phyloP scores from a whole-genome alignment of 2,797 vertebrate genomes.

The Aplochiton taeniatus region DNA sequence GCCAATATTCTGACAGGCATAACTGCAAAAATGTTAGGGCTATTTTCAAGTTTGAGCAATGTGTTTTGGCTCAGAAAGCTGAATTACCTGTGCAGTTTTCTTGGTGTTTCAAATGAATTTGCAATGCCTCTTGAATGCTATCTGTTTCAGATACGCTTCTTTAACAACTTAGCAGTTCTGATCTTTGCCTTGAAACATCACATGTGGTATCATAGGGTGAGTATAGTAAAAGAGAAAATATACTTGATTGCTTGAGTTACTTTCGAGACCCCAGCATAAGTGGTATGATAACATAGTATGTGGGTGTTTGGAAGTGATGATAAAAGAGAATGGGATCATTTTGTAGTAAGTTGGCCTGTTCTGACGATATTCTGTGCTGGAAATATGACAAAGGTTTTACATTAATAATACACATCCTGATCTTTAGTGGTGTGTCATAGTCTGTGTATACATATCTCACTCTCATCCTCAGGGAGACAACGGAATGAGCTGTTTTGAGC shows the following conservation, averaged over 20 bases:
- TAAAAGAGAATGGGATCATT: not conserved
- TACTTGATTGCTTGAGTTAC: not conserved
- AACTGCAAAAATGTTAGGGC: not conserved
- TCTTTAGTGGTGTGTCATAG: no score
- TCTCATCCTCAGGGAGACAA: no score
- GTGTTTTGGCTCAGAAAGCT: not conserved
- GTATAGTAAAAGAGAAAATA: slow-evolving; percentile 38
- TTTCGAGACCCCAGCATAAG: not conserved
- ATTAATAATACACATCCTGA: no score
- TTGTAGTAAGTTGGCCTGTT: not conserved
- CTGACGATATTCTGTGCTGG: no score
- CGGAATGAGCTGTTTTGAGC: no score
- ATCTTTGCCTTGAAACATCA: slow-evolving; percentile 85
- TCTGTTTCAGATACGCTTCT: slow-evolving; percentile 78
- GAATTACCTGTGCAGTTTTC: not conserved
- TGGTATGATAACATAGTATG: not conserved
- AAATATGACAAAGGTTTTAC: no score
- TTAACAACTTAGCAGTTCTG: slow-evolving; percentile 81
- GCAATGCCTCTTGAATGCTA: slow-evolving; percentile 14
- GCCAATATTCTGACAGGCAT: slow-evolving; percentile 16
- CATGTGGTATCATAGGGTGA: slow-evolving; percentile 83
- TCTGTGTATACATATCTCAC: no score
- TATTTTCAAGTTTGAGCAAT: not conserved
- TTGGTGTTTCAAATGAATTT: not conserved
- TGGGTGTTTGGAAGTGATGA: no score